Evolutionary conservation across 2,797 vertebrate genomes (phyloP), one percentile per base, ranked within the genome.

Genomic region (Fistularia tabacaria): DNA sequence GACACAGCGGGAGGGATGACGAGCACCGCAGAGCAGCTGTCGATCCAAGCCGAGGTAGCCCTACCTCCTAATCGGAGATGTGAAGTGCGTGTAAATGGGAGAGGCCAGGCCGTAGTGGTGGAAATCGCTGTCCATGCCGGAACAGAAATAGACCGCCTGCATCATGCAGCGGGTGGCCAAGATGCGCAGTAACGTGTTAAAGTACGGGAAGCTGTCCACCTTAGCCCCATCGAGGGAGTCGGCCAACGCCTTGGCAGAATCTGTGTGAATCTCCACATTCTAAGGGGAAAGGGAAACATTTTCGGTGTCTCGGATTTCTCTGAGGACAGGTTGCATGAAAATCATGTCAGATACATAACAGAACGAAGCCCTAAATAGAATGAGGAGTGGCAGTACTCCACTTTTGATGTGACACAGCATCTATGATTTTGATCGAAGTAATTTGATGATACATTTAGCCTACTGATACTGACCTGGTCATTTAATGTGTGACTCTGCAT

Each of bases 91-190:
- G 58, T 99, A 99, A 83, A 99, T 99, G 51, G 95, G 93, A 0
- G 97, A 95, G 0, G 96, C 97, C 42, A 99, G 92, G 64, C 97
- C 97, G 6, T 99, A 99, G 76, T 99, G 97, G 85, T 94, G 94
- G 77, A 99, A 99, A 77, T 99, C 95, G 7, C 64, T 94, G 81
- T 99, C 97, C 95, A 98, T 95, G 66, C 97, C 97, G 0, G 97
- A 98, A 79, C 96, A 99, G 77, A 99, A 99, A 80, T 99, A 99
- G 44, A 99, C 92, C 0, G 97, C 97, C 79, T 98, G 97, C 97
- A 99, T 99, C 97, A 99, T 99, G 85, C 96, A 99, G 60, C 97
- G 95, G 38, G 97, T 99, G 60, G 95, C 82, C 76, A 99, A 78
- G 86, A 99, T 98, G 65, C 97, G 90, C 73, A 99, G 73, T 1